These are phyloP conservation scores for Pemphredon lugubris DNA, from an alignment of 2,888 invertebrate species.

Conservation along the genomic window DNA sequence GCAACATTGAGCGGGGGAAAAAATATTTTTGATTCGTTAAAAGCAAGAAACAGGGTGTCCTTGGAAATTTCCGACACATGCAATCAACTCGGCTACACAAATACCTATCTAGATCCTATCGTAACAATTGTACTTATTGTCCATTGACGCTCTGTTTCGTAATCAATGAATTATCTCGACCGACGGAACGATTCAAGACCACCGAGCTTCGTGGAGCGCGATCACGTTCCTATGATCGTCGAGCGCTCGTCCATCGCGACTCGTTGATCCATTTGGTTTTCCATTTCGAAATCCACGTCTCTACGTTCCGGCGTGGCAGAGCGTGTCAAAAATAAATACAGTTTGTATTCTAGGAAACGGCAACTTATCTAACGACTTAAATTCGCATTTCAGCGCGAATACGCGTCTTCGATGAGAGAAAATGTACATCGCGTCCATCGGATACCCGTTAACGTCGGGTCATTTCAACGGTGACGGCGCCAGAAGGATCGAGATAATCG, in stretches of 20 bases:
- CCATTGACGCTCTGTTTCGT: slow-evolving; percentile 39
- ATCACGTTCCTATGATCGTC: background rate
- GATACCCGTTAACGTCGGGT: background rate
- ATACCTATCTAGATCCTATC: slow-evolving; percentile 41
- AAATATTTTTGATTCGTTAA: background rate
- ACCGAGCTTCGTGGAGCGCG: slow-evolving; percentile 34
- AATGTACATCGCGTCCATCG: background rate
- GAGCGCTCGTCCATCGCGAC: too few relatives aligned
- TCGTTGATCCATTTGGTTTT: too few relatives aligned
- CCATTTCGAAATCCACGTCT: too few relatives aligned
- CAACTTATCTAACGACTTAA: too few relatives aligned
- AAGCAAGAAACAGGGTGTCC: slow-evolving; percentile 38
- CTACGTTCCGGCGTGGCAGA: too few relatives aligned
- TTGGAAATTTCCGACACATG: slow-evolving; percentile 29
- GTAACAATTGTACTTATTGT: slow-evolving; percentile 34
- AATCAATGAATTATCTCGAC: background rate
- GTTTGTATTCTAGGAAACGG: too few relatives aligned
- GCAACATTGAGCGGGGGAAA: background rate
- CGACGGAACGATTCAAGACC: background rate
- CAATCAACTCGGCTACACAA: slow-evolving; percentile 43
- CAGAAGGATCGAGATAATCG: background rate
- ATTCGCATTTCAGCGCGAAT: background rate
- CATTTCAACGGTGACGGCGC: background rate
- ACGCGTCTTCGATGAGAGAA: background rate
- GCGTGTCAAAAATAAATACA: too few relatives aligned